Evolutionary conservation across 2,888 invertebrate species (phyloP).

Genomic region (Ischnus inquisitorius): DNA sequence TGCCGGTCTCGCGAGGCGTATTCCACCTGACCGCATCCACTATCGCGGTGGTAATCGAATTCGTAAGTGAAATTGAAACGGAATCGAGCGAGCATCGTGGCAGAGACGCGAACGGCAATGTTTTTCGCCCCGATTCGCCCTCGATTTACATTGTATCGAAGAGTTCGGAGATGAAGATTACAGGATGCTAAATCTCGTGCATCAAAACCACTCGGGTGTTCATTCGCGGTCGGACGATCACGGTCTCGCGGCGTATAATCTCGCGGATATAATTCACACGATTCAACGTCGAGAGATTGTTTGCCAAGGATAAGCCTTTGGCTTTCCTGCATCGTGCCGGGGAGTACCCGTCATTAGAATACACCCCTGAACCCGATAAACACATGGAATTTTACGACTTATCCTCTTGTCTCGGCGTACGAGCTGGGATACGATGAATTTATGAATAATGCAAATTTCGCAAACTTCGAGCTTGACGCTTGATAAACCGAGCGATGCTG

Average conservation of each 20-base stretch:
- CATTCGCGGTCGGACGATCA: conserved; percentile 42
- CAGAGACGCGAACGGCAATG: background rate
- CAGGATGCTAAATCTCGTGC: background rate
- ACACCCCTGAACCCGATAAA: conserved; percentile 9
- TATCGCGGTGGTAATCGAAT: background rate
- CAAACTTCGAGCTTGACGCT: too few species aligned
- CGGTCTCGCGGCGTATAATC: conserved; percentile 20
- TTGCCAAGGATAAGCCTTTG: conserved; percentile 25
- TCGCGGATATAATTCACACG: conserved; percentile 38
- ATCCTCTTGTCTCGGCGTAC: background rate
- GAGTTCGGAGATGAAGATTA: background rate
- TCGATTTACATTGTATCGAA: conserved; percentile 4
- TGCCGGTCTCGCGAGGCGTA: background rate
- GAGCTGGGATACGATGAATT: background rate
- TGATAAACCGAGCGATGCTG: too few species aligned
- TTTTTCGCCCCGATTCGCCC: background rate
- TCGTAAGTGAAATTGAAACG: conserved; percentile 2
- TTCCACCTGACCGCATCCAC: background rate
- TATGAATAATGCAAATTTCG: background rate
- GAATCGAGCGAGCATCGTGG: background rate
- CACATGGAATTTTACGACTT: conserved; percentile 19
- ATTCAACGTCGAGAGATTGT: conserved; percentile 38
- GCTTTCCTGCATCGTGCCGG: conserved; percentile 9
- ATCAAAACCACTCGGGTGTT: conserved; percentile 13
- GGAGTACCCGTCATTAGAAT: conserved; percentile 32